Base-by-base conservation (phyloP, 2,888 invertebrate species). In the Melieria crassipennis region DNA sequence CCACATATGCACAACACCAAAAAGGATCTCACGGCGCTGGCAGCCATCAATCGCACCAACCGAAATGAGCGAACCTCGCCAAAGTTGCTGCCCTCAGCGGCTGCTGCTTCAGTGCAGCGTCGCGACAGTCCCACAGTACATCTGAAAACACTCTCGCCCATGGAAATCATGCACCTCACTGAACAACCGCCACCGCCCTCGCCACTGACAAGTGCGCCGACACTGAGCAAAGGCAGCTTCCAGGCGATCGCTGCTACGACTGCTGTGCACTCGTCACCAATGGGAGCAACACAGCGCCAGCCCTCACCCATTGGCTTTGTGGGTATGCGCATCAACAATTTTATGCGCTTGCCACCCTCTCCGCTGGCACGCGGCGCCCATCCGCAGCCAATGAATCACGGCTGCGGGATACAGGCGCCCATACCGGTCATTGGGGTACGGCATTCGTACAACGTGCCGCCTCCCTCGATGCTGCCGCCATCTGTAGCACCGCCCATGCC, bases 301-400 rank as follows among this genome's bases (percentile, higher is more conserved):
- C 75, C 72, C 46, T 72, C 76, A 1, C 78, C 80, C 0, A 76
- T 79, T 55, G 78, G 78, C 13, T 77, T 79, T 56, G 66, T 75
- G 10, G 78, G 78, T 52, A 78, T 79, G 75, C 80, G 79, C 43
- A 72, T 78, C 7, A 78, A 77, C 52, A 78, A 78, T 55, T 75
- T 78, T 43, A 75, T 80, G 64, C 81, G 82, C n/a, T 69, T 84
- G 48, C 81, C 83, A 4, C 85, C 83, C 5, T 82, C 83, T 7
- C 85, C 84, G 1, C 74, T 81, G 6, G 65, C 78, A 6, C 62
- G 77, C 70, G 73, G 56, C 70, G 52, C 72, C 63, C 73, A 70
- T 72, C 76, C 69, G n/a, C 76, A 68, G 66, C 73, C 67, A n/a
- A 42, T 68, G 45, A 55, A 50, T 30, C 16, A 10, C 11, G 58